These are phyloP conservation scores for Gambusia affinis DNA, from an alignment of 2,113 vertebrate genomes.

Conservation along the genomic window DNA sequence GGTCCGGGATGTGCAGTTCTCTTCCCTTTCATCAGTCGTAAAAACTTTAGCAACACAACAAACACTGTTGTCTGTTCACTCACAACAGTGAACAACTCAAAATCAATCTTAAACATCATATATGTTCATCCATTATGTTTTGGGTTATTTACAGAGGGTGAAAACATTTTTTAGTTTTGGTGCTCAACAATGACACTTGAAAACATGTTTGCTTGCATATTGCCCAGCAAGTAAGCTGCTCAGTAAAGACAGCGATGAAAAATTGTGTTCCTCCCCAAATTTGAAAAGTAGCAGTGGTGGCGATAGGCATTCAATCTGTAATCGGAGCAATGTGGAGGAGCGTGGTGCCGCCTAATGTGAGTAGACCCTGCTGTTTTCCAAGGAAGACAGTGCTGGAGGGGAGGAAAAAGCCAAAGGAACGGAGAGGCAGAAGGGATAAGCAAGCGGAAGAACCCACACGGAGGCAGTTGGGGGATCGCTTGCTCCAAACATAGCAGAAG, in stretches of 20 bases:
- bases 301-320: conserved; percentile 71
- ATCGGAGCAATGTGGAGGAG: conserved; percentile 68
- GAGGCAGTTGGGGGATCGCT: conserved; percentile 65
- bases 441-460: conserved; percentile 68
- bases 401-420: conserved; percentile 58
- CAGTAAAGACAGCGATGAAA: conserved; percentile 67
- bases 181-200: conserved; percentile 11
- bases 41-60: conserved; percentile 48
- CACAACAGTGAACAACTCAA: conserved; percentile 23
- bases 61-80: conserved; percentile 46
- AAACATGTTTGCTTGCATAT: conserved; percentile 24
- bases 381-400: conserved; percentile 75
- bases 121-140: conserved; percentile 51
- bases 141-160: conserved; percentile 38
- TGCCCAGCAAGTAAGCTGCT: conserved; percentile 54
- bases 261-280: conserved; percentile 70
- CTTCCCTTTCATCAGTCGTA: conserved; percentile 63
- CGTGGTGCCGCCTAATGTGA: conserved; percentile 65
- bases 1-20: conserved; percentile 57
- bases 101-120: conserved; percentile 52
- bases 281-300: conserved; percentile 59
- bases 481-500: conserved; percentile 77
- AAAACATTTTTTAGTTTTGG: conserved; percentile 5
- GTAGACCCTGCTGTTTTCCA: conserved; percentile 70
- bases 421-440: conserved; percentile 53